Percentiles rank a stretch among this genome's conserved stretches.
Conservation (phyloP, 2,113 vertebrate genomes). For the Oryzias javanicus region DNA sequence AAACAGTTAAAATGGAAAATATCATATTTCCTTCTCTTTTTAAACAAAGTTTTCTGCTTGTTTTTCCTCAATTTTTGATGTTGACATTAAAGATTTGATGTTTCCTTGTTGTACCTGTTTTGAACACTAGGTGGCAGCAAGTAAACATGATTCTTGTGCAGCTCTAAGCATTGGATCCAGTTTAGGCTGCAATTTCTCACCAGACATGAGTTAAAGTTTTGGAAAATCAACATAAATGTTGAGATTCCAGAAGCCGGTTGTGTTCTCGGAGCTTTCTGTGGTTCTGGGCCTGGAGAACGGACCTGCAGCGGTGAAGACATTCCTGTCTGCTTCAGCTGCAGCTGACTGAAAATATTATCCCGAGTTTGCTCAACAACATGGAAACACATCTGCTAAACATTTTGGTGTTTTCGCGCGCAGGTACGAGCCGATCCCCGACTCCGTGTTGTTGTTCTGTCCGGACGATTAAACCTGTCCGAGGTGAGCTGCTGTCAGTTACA, state of each 20-base stretch:
- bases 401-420: background rate
- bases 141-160: background rate
- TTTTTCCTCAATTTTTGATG: background rate
- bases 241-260: background rate
- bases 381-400: slow-evolving; percentile 6
- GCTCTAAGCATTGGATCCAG: background rate
- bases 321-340: background rate
- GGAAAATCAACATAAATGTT: background rate
- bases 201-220: background rate
- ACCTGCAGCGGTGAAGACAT: background rate
- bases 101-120: background rate
- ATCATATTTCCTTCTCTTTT: no score
- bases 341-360: background rate
- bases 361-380: background rate
- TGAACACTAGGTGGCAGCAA: slow-evolving; percentile 50
- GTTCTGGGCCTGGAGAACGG: background rate
- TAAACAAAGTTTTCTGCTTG: no score
- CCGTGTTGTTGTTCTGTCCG: accelerated
- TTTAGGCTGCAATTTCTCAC: background rate
- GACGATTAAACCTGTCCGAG: slow-evolving; percentile 9
- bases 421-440: background rate
- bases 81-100: background rate
- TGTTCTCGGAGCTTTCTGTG: background rate
- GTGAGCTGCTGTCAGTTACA: background rate
- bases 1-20: no score